Conservation (phyloP, 2,797 vertebrate species). For the Antennarius maculatus region DNA sequence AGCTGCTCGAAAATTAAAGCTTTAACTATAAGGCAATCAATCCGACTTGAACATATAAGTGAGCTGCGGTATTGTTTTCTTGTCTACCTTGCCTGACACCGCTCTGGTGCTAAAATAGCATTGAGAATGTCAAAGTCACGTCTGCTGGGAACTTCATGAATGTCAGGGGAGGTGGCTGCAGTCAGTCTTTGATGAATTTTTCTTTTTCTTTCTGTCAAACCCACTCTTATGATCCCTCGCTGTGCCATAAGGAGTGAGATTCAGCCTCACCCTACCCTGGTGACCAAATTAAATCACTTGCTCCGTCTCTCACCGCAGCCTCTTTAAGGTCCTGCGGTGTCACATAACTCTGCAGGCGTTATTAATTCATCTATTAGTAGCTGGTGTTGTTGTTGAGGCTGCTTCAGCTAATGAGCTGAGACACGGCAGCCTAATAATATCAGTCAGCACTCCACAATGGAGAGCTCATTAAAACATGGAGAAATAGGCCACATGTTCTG, state of each 20-base stretch:
- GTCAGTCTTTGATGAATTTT: constrained; percentile 29
- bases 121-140: constrained; percentile 24
- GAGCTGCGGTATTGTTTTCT: constrained; percentile 18
- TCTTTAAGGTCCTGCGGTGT: constrained; percentile 60
- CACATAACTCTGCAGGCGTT: constrained; percentile 51
- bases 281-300: constrained; percentile 53
- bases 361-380: constrained; percentile 70
- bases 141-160: constrained; percentile 22
- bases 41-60: constrained; percentile 23
- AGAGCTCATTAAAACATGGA: constrained; percentile 66
- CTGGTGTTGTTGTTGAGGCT: constrained; percentile 62
- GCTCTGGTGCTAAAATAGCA: constrained; percentile 18
- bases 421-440: constrained; percentile 68
- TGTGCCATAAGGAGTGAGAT: constrained; percentile 23
- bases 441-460: constrained; percentile 57
- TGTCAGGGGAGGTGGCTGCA: constrained; percentile 7
- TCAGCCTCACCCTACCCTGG: constrained; percentile 33
- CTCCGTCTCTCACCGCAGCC: constrained; percentile 37
- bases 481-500: constrained; percentile 62
- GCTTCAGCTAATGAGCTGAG: constrained; percentile 74
- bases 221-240: constrained; percentile 20
- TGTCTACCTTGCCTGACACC: constrained; percentile 27
- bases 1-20: background rate
- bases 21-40: constrained; percentile 18
- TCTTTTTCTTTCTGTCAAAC: constrained; percentile 40